Conservation (phyloP, 1,140 invertebrate genomes). For the Drosophila arizonae region DNA sequence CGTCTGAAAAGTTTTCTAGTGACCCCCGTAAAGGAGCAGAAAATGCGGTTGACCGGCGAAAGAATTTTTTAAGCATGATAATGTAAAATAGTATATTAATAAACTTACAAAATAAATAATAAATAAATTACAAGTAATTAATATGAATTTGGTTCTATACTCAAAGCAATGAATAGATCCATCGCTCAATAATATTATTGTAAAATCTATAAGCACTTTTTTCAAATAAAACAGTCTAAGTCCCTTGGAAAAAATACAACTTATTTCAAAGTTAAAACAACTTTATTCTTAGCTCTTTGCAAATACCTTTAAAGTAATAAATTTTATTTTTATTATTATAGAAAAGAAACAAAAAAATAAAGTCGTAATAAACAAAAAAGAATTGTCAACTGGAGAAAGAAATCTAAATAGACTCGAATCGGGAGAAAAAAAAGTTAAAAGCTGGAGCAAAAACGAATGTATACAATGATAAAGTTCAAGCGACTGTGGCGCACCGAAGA, state of each 20-base stretch:
- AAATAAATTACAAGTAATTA: too few species aligned
- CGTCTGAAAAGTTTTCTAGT: constrained; percentile 7
- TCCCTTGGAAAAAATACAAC: too few species aligned
- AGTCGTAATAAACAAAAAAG: too few species aligned
- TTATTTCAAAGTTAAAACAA: too few species aligned
- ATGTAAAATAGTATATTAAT: not conserved
- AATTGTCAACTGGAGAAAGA: not conserved
- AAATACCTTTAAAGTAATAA: too few species aligned
- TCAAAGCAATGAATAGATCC: too few species aligned
- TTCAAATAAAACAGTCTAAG: too few species aligned
- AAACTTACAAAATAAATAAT: not conserved
- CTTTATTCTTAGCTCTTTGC: too few species aligned
- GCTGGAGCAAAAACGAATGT: not conserved
- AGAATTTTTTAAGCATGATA: not conserved
- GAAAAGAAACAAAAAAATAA: not conserved
- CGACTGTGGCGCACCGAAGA: not conserved
- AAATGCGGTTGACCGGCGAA: not conserved
- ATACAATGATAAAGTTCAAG: not conserved
- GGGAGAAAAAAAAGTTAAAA: not conserved
- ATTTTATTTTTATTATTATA: too few species aligned
- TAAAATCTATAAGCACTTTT: too few species aligned
- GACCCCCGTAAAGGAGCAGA: not conserved
- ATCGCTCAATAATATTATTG: too few species aligned
- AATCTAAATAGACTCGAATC: not conserved
- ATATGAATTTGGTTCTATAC: too few species aligned